Percentiles rank a stretch among this genome's conserved stretches.
These are phyloP conservation scores for Terebella lapidaria DNA, from an alignment of 2,888 invertebrate species.

Conservation along the genomic window DNA sequence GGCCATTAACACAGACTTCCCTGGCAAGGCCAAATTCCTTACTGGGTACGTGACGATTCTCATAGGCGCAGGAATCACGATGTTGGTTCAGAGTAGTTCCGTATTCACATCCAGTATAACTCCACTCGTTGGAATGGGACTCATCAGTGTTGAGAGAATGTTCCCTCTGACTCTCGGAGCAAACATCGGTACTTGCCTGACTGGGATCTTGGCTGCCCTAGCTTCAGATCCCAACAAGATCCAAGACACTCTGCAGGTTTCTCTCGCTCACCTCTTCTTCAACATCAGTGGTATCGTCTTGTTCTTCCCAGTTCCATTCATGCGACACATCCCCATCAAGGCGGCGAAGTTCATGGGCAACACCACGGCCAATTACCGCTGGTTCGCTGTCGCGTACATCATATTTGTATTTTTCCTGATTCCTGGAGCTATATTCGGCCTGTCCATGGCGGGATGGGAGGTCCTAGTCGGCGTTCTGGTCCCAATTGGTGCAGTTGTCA, in stretches of 20 bases:
- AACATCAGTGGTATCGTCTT: constrained; percentile 57
- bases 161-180: constrained; percentile 41
- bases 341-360: constrained; percentile 46
- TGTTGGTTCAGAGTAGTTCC: constrained; percentile 40
- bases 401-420: neutral
- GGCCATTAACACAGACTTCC: constrained; percentile 49
- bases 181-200: constrained; percentile 41
- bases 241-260: constrained; percentile 43
- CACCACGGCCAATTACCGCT: neutral
- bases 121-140: constrained; percentile 40
- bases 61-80: constrained; percentile 35
- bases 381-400: neutral
- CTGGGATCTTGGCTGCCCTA: constrained; percentile 39
- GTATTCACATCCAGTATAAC: constrained; percentile 42
- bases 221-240: constrained; percentile 24
- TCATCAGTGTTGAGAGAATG: constrained; percentile 34
- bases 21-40: constrained; percentile 30
- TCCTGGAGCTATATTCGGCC: neutral
- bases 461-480: neutral
- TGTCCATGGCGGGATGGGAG: neutral
- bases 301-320: constrained; percentile 58
- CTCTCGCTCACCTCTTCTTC: constrained; percentile 60
- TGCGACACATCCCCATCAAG: constrained; percentile 53
- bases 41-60: constrained; percentile 40
- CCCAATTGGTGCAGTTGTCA: neutral